Conservation (phyloP, 1,140 invertebrate genomes). For the Metaphire vulgaris region DNA sequence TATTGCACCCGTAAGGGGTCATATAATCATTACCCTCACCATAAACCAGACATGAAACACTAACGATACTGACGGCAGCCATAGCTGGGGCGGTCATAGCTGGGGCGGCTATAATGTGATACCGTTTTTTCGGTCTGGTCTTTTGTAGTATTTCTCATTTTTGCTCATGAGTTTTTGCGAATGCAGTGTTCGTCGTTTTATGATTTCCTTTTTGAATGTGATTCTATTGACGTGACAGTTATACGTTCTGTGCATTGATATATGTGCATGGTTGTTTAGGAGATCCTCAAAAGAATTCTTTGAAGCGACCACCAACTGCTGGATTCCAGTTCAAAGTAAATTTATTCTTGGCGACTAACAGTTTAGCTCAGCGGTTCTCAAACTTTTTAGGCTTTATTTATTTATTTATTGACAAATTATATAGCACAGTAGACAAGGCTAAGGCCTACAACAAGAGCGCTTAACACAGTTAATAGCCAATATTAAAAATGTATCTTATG, state of each 20-base stretch:
- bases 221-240: too few species aligned
- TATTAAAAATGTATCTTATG: too few species aligned
- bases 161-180: background rate
- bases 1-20: too few species aligned
- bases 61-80: too few species aligned
- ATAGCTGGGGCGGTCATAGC: too few species aligned
- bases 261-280: conserved; percentile 37
- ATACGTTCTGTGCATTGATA: background rate
- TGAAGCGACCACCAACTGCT: conserved; percentile 52
- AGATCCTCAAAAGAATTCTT: conserved; percentile 49
- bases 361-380: background rate
- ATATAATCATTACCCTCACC: too few species aligned
- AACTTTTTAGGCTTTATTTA: background rate
- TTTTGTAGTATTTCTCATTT: background rate
- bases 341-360: background rate
- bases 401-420: background rate
- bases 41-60: too few species aligned
- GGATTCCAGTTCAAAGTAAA: conserved; percentile 53
- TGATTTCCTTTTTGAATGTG: too few species aligned
- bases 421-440: background rate
- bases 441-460: too few species aligned
- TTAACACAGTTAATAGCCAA: too few species aligned
- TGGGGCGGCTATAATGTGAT: too few species aligned
- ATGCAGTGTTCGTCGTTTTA: background rate
- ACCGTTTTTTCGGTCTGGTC: background rate